phyloP scores from a whole-genome alignment of 2,113 vertebrate genomes.

The Prionailurus viverrinus region DNA sequence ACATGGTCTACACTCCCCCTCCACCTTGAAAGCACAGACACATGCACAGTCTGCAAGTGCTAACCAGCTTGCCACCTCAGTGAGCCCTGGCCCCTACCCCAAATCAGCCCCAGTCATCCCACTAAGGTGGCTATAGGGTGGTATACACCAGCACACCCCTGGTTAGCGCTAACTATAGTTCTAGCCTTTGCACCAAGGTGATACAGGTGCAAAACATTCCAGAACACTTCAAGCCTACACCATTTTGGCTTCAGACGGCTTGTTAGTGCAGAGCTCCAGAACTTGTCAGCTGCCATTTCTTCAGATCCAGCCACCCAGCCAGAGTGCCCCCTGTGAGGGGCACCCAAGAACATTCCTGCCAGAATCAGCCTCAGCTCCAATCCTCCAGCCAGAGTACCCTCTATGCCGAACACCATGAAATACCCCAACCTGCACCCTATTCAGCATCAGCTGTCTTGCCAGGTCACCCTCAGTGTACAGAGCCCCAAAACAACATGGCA shows the following conservation, averaged over 20 bases:
- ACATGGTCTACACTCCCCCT: background rate
- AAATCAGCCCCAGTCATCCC: background rate
- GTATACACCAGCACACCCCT: background rate
- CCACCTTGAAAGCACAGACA: background rate
- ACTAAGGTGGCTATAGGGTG: background rate
- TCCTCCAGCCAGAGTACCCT: background rate
- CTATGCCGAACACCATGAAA: background rate
- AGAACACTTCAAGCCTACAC: background rate
- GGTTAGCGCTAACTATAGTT: background rate
- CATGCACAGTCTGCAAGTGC: background rate
- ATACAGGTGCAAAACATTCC: background rate
- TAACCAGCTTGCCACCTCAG: background rate
- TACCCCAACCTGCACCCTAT: background rate
- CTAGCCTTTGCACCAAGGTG: background rate
- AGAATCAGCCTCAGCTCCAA: background rate
- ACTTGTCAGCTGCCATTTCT: background rate
- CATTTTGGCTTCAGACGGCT: background rate
- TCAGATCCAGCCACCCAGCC: background rate
- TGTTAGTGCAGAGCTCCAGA: background rate
- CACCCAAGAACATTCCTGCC: background rate
- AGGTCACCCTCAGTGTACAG: background rate
- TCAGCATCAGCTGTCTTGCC: background rate
- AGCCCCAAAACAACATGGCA: background rate
- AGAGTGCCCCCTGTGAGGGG: background rate
- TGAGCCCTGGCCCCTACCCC: background rate